Evolutionary conservation across 2,888 invertebrate genomes (phyloP).

Genomic region (Phytoseiulus persimilis): DNA sequence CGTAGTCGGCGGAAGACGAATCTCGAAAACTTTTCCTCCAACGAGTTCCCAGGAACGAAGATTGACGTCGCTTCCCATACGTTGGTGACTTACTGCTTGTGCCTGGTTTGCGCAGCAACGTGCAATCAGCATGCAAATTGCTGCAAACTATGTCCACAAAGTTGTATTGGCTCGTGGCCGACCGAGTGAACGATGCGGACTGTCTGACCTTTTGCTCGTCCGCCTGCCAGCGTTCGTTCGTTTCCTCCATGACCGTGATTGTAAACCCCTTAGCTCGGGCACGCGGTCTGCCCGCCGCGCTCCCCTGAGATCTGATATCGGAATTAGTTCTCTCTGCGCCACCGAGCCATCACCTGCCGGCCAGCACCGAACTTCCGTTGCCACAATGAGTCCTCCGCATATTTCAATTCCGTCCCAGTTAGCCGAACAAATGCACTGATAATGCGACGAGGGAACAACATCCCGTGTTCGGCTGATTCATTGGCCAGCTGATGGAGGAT

Average conservation of each 20-base stretch:
- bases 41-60: neutral
- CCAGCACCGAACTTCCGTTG: neutral
- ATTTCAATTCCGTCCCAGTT: neutral
- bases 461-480: neutral
- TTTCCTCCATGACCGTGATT: neutral
- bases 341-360: neutral
- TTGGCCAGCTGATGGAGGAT: too few relatives aligned
- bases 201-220: neutral
- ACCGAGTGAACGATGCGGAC: neutral
- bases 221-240: neutral
- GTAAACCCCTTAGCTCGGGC: neutral
- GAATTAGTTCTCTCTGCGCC: neutral
- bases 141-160: neutral
- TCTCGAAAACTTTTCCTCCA: neutral
- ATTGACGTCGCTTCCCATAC: neutral
- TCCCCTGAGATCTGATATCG: neutral
- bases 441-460: neutral
- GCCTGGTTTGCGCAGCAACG: neutral
- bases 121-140: slow-evolving; percentile 5
- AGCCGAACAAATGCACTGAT: neutral
- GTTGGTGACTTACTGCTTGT: neutral
- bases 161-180: neutral
- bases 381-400: neutral
- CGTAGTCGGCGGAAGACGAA: neutral
- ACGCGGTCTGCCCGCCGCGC: neutral